Conservation (phyloP, 2,113 vertebrate genomes). For the Synchiropus splendidus region DNA sequence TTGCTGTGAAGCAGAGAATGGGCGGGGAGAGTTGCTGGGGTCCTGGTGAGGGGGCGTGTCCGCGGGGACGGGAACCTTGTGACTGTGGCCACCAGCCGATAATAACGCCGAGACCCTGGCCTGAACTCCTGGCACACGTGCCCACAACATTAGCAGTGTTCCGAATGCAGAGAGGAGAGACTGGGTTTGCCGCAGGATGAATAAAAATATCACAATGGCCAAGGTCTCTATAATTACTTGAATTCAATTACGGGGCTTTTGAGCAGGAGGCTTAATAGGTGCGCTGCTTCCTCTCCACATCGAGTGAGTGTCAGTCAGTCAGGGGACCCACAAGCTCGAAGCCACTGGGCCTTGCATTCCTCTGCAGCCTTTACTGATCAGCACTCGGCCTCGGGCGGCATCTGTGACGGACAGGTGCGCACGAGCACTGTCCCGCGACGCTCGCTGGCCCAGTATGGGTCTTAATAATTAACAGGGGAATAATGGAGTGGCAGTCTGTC, state of each 20-base stretch:
- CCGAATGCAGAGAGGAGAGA: constrained; percentile 49
- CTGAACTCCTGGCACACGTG: constrained; percentile 36
- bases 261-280: constrained; percentile 63
- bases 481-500: too few species aligned
- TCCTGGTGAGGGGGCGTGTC: constrained; percentile 40
- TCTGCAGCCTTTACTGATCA: constrained; percentile 35
- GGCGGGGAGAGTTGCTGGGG: constrained; percentile 23
- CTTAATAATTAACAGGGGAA: constrained; percentile 9
- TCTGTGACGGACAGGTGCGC: constrained; percentile 32
- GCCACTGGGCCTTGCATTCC: constrained; percentile 53
- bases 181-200: constrained; percentile 58
- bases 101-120: constrained; percentile 1
- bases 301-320: constrained; percentile 66
- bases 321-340: constrained; percentile 54
- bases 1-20: constrained; percentile 44
- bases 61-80: constrained; percentile 23
- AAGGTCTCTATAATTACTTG: constrained; percentile 64
- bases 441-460: constrained; percentile 9
- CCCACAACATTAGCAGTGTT: constrained; percentile 67
- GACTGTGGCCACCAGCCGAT: constrained; percentile 3
- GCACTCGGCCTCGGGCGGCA: constrained; percentile 29
- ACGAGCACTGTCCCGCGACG: constrained; percentile 19
- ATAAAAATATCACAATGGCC: constrained; percentile 65
- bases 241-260: constrained; percentile 59
- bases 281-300: constrained; percentile 50